These are phyloP conservation scores for Cylindroiulus punctatus DNA, from an alignment of 2,888 invertebrate genomes.

Conservation along the genomic window DNA sequence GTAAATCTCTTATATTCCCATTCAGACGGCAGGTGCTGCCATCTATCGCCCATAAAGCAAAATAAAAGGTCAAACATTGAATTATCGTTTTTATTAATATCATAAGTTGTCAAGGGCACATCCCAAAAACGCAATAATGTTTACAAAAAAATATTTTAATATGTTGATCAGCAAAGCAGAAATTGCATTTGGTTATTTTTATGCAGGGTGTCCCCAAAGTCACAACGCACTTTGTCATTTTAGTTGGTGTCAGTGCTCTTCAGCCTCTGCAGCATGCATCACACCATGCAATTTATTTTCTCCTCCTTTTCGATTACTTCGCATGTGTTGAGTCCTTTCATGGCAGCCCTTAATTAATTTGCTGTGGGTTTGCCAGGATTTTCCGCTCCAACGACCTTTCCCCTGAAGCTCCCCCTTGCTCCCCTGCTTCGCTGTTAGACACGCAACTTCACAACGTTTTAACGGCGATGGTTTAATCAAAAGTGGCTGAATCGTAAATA, in stretches of 20 bases:
- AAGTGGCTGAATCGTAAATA: not conserved
- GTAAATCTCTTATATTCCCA: too few species aligned
- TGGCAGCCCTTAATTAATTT: conserved; percentile 34
- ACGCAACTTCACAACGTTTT: not conserved
- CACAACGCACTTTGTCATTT: too few species aligned
- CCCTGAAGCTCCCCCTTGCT: conserved; percentile 3
- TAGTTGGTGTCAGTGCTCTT: not conserved
- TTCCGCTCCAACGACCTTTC: conserved; percentile 15
- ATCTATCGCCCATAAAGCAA: too few species aligned
- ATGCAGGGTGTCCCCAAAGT: too few species aligned
- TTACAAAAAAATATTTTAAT: too few species aligned
- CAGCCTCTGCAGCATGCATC: not conserved
- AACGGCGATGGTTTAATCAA: conserved; percentile 23
- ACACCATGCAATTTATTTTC: conserved; percentile 23
- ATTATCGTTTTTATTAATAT: too few species aligned
- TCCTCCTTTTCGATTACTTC: conserved; percentile 19
- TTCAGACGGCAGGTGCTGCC: too few species aligned
- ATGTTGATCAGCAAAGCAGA: too few species aligned
- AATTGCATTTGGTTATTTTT: too few species aligned
- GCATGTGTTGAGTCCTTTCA: conserved; percentile 33
- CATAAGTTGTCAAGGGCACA: too few species aligned
- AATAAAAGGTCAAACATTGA: too few species aligned
- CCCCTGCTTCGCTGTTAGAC: conserved; percentile 22
- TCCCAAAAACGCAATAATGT: too few species aligned
- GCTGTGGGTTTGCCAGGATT: conserved; percentile 8